Percentiles rank a stretch among this genome's conserved stretches.
Conservation (phyloP, 2,797 vertebrate genomes). For the Labroides dimidiatus region DNA sequence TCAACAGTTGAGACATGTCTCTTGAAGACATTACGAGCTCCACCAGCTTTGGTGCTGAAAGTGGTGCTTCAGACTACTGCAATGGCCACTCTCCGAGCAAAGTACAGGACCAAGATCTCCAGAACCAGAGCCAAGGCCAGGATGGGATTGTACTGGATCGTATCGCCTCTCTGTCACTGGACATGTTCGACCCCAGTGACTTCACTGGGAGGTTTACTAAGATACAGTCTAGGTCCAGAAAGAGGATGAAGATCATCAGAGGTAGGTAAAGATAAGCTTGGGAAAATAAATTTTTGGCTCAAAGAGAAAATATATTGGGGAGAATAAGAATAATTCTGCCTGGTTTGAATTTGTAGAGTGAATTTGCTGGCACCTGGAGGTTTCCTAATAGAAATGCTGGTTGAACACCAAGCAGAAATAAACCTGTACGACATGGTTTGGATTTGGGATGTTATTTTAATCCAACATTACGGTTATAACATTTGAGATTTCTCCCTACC, state of each 20-base stretch:
- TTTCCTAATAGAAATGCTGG: conserved; percentile 9
- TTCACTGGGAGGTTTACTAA: conserved; percentile 89
- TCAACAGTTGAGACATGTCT: conserved; percentile 74
- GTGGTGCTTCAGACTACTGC: conserved; percentile 33
- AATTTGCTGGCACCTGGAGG: conserved; percentile 13
- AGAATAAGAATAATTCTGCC: neutral
- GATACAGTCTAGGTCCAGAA: conserved; percentile 88
- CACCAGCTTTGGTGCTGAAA: conserved; percentile 54
- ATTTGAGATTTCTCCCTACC: conserved; percentile 25
- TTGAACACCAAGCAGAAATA: conserved; percentile 38
- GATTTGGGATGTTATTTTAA: conserved; percentile 44
- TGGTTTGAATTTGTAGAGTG: conserved; percentile 4
- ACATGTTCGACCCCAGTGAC: conserved; percentile 88
- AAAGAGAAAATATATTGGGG: neutral
- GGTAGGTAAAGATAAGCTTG: conserved; percentile 83
- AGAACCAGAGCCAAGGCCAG: conserved; percentile 74
- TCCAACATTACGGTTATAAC: conserved; percentile 24
- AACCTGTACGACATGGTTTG: conserved; percentile 15
- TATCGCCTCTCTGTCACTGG: conserved; percentile 87
- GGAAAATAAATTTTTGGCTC: neutral
- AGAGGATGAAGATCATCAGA: conserved; percentile 89
- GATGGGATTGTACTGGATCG: conserved; percentile 80
- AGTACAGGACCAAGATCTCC: conserved; percentile 36
- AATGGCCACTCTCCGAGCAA: conserved; percentile 34
- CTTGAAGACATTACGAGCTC: conserved; percentile 74